phyloP scores from a whole-genome alignment of 2,888 invertebrate species.

The Lithophane leautieri region DNA sequence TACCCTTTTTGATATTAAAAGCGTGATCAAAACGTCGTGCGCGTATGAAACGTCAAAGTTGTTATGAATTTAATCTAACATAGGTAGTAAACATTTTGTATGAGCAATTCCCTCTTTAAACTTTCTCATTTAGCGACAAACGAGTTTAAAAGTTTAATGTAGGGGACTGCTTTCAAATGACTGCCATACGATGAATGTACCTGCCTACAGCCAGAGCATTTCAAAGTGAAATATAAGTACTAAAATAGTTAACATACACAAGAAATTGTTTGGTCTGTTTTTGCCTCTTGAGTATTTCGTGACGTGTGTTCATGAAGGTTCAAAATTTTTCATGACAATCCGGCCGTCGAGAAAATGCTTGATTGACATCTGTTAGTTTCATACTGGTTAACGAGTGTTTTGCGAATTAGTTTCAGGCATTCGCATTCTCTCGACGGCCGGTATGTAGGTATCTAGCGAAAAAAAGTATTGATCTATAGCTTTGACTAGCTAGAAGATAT shows the following conservation, averaged over 20 bases:
- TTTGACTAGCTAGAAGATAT: neutral
- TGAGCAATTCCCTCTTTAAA: slow-evolving; percentile 51
- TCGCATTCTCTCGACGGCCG: too few relatives aligned
- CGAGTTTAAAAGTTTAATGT: slow-evolving; percentile 51
- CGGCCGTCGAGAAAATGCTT: too few relatives aligned
- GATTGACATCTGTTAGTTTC: too few relatives aligned
- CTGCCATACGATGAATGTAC: slow-evolving; percentile 24
- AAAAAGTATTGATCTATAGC: neutral
- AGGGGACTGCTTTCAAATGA: slow-evolving; percentile 32
- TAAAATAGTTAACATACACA: neutral
- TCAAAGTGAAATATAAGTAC: slow-evolving; percentile 24
- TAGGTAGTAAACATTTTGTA: slow-evolving; percentile 44
- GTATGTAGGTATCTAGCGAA: too few relatives aligned
- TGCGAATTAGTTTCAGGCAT: too few relatives aligned
- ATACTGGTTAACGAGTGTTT: too few relatives aligned
- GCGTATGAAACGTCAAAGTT: slow-evolving; percentile 19
- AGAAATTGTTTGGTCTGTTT: neutral
- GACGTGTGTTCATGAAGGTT: neutral
- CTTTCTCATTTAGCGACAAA: slow-evolving; percentile 46
- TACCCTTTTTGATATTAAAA: neutral
- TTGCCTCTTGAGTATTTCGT: neutral
- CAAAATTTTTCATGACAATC: neutral
- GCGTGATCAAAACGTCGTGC: neutral
- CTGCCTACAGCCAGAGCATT: slow-evolving; percentile 18
- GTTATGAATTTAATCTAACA: slow-evolving; percentile 47